A percentile compares a stretch with the other conserved stretches of the same genome.
These are phyloP conservation scores for Cherax quadricarinatus DNA, from an alignment of 1,140 invertebrate genomes.

Conservation along the genomic window DNA sequence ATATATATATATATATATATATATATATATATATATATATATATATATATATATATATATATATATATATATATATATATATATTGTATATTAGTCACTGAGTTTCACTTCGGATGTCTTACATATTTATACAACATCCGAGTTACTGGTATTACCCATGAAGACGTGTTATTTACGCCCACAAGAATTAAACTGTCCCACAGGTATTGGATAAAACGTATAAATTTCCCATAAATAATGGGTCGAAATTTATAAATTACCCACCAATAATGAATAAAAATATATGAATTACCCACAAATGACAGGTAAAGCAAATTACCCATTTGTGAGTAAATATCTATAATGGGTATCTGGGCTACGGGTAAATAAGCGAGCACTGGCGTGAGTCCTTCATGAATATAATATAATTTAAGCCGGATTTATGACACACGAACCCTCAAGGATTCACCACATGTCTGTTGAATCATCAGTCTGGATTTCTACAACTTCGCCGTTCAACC, in stretches of 20 bases:
- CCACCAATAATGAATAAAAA: too few species aligned
- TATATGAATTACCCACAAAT: too few species aligned
- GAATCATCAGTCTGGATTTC: conserved; percentile 73
- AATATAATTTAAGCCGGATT: conserved; percentile 8
- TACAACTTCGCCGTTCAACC: conserved; percentile 68
- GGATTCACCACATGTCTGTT: conserved; percentile 59
- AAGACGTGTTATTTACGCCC: neutral
- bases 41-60: neutral
- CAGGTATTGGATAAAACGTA: too few species aligned
- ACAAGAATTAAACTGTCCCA: neutral
- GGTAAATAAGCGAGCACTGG: neutral
- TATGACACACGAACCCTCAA: neutral
- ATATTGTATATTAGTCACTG: neutral
- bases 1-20: conserved; percentile 6
- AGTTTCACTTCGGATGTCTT: neutral
- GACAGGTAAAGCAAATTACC: neutral
- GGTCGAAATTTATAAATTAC: neutral
- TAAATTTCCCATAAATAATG: neutral
- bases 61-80: conserved; percentile 14
- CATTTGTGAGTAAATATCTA: neutral
- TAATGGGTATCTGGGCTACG: neutral
- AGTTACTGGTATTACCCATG: neutral
- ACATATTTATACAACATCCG: neutral
- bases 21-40: conserved; percentile 6
- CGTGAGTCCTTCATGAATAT: neutral